Base-by-base conservation (phyloP, 2,113 vertebrate genomes). In the Gobiocypris rarus region DNA sequence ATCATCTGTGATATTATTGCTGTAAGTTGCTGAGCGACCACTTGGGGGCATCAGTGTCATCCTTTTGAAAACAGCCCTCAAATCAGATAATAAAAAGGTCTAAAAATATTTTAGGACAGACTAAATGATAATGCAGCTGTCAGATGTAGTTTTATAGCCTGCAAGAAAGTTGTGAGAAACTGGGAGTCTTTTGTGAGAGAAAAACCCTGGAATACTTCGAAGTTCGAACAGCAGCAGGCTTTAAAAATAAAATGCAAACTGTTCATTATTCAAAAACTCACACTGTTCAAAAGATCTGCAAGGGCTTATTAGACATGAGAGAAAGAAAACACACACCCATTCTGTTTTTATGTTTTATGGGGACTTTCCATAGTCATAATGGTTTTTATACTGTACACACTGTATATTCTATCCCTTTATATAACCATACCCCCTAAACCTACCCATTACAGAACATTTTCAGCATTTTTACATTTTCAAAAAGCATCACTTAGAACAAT, bases 31-130 rank as follows among this genome's bases (percentile, higher is more conserved):
- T 13, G 14, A 31, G 15, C 1, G 5, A 48, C 78, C 78, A 80
- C 78, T 48, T 67, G 78, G 43, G 78, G 78, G 78, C 78, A 67
- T 14, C 26, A 34, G 78, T 1, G 43, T 80, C 78, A 31, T 67
- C 17, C 14, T 26, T 61, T 28, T 45, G 14, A 63, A 43, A 19
- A 10, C 14, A n/a, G 38, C 8, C 5, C 10, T 76, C 9, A 15
- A 58, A 58, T 24, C 19, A 41, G 10, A 26, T 24, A 59, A 43
- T 15, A 15, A 77, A 77, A 59, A 24, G 5, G 11, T 9, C 28
- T 69, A 69, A n/a, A n/a, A 69, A 5, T 69, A 73, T 73, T 45
- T 13, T 45, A 45, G 41, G n/a, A 45, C 69, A 48, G 69, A 48
- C n/a, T 48, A 45, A 48, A 45, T 59, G 75, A 77, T 24, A 59